Conservation (phyloP, 2,113 vertebrate species). For the Indicator indicator region DNA sequence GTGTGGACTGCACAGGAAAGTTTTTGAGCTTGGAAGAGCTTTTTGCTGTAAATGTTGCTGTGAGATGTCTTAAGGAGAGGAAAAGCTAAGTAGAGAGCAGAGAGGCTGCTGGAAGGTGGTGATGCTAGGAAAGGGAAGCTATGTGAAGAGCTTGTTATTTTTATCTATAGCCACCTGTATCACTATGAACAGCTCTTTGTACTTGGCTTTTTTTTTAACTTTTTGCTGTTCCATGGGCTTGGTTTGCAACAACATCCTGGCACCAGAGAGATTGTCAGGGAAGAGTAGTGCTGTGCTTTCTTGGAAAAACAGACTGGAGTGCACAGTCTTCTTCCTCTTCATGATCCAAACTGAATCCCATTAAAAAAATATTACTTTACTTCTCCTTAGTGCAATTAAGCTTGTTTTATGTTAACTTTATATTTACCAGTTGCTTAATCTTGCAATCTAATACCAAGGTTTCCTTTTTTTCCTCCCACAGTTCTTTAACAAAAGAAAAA, state of each 20-base stretch:
- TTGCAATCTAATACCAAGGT: not conserved
- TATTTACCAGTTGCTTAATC: not conserved
- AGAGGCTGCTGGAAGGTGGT: not conserved
- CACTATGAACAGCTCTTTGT: not conserved
- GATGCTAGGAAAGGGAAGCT: not conserved
- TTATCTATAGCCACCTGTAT: not conserved
- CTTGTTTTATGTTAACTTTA: not conserved
- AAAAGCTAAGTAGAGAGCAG: not conserved
- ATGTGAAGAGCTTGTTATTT: not conserved
- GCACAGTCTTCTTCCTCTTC: not conserved
- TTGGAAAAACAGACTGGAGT: not conserved
- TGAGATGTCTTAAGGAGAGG: not conserved
- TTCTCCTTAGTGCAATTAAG: not conserved
- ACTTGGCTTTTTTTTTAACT: not conserved
- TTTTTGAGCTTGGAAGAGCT: not conserved
- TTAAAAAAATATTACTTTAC: not conserved
- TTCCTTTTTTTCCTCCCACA: conserved; percentile 55
- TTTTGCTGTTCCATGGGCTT: not conserved
- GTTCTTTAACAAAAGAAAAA: conserved; percentile 98
- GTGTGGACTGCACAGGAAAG: not conserved
- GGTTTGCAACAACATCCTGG: not conserved
- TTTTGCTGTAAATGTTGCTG: not conserved
- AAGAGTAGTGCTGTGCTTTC: not conserved
- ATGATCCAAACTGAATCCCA: not conserved
- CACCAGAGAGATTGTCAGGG: not conserved